These are phyloP conservation scores for Pterobdella sp. DNA, from an alignment of 2,888 invertebrate species.

Conservation along the genomic window DNA sequence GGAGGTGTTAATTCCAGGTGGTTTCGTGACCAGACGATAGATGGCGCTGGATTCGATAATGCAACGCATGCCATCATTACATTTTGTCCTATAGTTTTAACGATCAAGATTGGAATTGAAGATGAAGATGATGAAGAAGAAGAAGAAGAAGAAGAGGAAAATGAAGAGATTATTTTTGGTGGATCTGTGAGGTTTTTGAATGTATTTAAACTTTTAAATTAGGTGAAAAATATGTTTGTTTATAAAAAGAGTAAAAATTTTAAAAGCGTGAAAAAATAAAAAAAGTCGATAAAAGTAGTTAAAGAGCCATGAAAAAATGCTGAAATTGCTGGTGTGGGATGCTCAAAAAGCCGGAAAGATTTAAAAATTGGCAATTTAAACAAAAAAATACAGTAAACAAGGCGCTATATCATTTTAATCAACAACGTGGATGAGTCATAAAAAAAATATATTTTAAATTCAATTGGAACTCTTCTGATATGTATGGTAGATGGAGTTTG, in stretches of 20 bases:
- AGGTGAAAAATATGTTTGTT: background rate
- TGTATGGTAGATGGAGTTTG: too few species aligned
- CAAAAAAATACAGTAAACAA: too few species aligned
- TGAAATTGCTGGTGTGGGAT: too few species aligned
- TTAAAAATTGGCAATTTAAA: too few species aligned
- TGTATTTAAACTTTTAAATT: constrained; percentile 3
- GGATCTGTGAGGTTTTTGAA: constrained; percentile 9
- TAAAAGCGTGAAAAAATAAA: too few species aligned
- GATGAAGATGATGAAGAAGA: background rate
- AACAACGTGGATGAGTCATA: too few species aligned
- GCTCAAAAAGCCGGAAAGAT: too few species aligned
- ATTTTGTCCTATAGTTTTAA: background rate
- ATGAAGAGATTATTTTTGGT: background rate
- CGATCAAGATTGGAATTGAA: background rate
- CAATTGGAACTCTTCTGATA: too few species aligned
- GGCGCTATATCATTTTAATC: too few species aligned
- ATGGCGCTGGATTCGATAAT: background rate
- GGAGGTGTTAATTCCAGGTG: constrained; percentile 2
- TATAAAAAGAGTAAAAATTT: background rate
- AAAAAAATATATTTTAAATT: too few species aligned
- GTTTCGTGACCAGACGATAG: background rate
- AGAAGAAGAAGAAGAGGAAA: background rate
- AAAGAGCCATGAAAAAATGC: too few species aligned
- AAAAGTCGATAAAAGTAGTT: too few species aligned
- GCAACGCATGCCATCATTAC: background rate